These are phyloP conservation scores for Ardeotis arabs DNA, from an alignment of 2,113 vertebrate genomes.

Conservation along the genomic window DNA sequence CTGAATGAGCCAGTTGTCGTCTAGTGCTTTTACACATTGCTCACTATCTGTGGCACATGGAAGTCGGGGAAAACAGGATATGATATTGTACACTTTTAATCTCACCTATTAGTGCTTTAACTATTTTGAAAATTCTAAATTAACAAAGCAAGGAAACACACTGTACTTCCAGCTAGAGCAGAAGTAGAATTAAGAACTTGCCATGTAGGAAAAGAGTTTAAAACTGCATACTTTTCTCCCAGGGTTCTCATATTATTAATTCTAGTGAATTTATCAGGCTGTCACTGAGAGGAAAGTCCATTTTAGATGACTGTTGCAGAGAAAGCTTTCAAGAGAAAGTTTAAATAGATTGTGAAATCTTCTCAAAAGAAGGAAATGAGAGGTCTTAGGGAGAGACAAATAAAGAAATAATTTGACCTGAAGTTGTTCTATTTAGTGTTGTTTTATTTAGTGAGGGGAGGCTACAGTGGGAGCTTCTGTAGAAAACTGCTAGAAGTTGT, in stretches of 20 bases:
- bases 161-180: not conserved
- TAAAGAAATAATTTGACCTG: not conserved
- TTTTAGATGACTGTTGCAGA: not conserved
- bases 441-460: no score
- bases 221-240: not conserved
- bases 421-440: not conserved
- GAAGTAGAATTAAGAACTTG: not conserved
- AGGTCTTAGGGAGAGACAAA: not conserved
- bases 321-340: not conserved
- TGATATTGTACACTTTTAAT: not conserved
- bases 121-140: not conserved
- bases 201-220: not conserved
- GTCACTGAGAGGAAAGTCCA: not conserved
- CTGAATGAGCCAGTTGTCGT: not conserved
- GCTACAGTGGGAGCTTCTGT: no score
- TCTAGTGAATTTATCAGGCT: not conserved
- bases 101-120: not conserved
- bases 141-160: not conserved
- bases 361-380: not conserved
- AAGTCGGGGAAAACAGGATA: not conserved
- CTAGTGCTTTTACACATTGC: not conserved
- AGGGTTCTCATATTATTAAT: not conserved
- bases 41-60: not conserved
- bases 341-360: not conserved
- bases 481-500: no score